Percentiles rank a stretch among this genome's conserved stretches.
Evolutionary conservation across 92 coral and sea anemone species (phyloP).

Genomic region (Phymanthus crucifer): DNA sequence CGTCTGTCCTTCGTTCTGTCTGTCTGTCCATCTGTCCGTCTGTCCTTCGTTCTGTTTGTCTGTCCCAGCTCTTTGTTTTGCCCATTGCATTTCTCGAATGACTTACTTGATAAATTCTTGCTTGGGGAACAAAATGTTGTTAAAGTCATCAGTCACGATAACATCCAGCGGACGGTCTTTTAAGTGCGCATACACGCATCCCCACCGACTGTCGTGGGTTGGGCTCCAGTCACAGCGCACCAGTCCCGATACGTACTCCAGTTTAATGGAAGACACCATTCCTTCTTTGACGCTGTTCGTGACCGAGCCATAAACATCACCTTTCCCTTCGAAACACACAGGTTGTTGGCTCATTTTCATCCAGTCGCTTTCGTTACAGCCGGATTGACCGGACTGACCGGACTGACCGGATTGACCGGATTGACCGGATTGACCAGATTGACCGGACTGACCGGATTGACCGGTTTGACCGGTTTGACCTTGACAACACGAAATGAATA

Average conservation of each 20-base stretch:
- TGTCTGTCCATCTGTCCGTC: too few relatives aligned
- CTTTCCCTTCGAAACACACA: slow-evolving; percentile 44
- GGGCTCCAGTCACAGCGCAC: slow-evolving; percentile 22
- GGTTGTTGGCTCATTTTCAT: slow-evolving; percentile 8
- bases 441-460: too few relatives aligned
- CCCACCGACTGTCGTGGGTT: slow-evolving; percentile 13
- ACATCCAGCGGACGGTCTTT: slow-evolving; percentile 46
- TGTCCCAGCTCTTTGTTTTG: too few relatives aligned
- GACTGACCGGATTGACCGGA: too few relatives aligned
- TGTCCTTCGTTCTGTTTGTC: too few relatives aligned
- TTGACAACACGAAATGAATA: too few relatives aligned
- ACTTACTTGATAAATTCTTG: slow-evolving; percentile 41
- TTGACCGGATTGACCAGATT: too few relatives aligned
- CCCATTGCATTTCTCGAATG: not conserved
- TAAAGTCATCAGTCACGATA: slow-evolving; percentile 47
- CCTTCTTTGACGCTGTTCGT: slow-evolving; percentile 27
- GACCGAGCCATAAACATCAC: slow-evolving; percentile 30
- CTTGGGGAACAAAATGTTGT: slow-evolving; percentile 56
- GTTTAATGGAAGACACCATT: slow-evolving; percentile 19
- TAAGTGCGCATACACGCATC: slow-evolving; percentile 24
- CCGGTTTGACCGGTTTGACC: too few relatives aligned
- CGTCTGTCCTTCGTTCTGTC: too few relatives aligned
- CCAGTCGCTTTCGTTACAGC: slow-evolving; percentile 14
- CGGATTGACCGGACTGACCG: too few relatives aligned
- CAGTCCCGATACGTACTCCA: slow-evolving; percentile 12